Percentiles rank a stretch among this genome's conserved stretches.
Evolutionary conservation across 2,113 vertebrate genomes (phyloP).

Genomic region (Lethenteron reissneri): DNA sequence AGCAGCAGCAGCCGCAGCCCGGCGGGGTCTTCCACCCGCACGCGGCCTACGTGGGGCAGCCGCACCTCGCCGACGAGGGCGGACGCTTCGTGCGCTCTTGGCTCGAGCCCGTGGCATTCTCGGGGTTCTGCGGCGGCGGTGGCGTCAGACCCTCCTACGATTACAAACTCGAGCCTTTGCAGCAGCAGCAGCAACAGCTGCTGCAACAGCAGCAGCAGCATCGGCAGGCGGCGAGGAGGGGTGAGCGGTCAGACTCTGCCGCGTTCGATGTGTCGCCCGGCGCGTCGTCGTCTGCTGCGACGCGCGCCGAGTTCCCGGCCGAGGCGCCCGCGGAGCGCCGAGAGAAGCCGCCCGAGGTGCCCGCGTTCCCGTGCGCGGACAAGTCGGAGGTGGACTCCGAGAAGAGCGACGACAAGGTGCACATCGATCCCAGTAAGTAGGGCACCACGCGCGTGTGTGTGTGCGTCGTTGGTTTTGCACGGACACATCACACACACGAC

Average conservation of each 20-base stretch:
- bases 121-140: constrained; percentile 37
- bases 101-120: constrained; percentile 72
- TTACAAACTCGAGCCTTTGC: constrained; percentile 72
- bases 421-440: constrained; percentile 61
- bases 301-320: not conserved
- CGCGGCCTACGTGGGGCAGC: constrained; percentile 43
- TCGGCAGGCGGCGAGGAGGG: constrained; percentile 31
- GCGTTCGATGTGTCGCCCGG: too few species aligned
- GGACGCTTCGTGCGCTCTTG: constrained; percentile 77
- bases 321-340: not conserved
- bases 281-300: too few species aligned
- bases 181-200: too few species aligned
- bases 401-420: constrained; percentile 35
- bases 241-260: constrained; percentile 13
- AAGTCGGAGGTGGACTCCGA: not conserved
- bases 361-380: not conserved
- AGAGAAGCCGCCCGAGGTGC: not conserved
- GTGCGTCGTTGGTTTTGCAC: too few species aligned
- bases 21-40: constrained; percentile 50
- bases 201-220: too few species aligned
- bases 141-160: constrained; percentile 43
- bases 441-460: not conserved
- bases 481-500: too few species aligned
- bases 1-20: constrained; percentile 34
- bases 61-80: constrained; percentile 22